Evolutionary conservation across 2,113 vertebrate species (phyloP).

Genomic region (Prionailurus bengalensis): DNA sequence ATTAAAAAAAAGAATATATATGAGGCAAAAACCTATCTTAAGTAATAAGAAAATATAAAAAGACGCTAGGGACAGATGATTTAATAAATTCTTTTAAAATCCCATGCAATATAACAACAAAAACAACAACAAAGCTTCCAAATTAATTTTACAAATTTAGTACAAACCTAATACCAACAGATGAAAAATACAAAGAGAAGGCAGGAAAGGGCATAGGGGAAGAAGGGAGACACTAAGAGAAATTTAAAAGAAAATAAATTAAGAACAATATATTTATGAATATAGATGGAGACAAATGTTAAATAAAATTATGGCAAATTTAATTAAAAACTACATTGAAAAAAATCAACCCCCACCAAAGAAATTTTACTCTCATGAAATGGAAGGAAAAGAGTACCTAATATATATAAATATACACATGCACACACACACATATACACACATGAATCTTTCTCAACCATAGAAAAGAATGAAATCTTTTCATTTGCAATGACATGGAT

Average conservation of each 20-base stretch:
- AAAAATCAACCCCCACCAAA: background rate
- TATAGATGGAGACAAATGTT: background rate
- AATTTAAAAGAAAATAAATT: background rate
- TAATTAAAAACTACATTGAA: background rate
- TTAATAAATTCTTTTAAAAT: background rate
- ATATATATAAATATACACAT: background rate
- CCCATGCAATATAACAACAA: background rate
- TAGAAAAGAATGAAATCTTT: background rate
- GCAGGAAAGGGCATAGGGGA: background rate
- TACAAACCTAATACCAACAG: background rate
- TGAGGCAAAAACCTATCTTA: background rate
- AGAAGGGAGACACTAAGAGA: background rate
- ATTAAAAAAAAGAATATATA: background rate
- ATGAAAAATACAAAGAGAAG: background rate
- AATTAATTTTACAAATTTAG: slow-evolving; percentile 22
- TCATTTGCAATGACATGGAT: background rate
- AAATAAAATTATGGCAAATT: background rate
- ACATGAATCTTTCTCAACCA: background rate
- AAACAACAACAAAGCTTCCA: background rate
- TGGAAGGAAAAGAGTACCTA: background rate
- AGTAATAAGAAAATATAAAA: background rate
- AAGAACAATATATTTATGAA: background rate
- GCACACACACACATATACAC: background rate
- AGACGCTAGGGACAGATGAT: background rate
- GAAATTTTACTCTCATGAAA: background rate